Percentiles rank a stretch among this genome's conserved stretches.
phyloP scores from a whole-genome alignment of 2,888 invertebrate genomes.

The Elmis aenea region DNA sequence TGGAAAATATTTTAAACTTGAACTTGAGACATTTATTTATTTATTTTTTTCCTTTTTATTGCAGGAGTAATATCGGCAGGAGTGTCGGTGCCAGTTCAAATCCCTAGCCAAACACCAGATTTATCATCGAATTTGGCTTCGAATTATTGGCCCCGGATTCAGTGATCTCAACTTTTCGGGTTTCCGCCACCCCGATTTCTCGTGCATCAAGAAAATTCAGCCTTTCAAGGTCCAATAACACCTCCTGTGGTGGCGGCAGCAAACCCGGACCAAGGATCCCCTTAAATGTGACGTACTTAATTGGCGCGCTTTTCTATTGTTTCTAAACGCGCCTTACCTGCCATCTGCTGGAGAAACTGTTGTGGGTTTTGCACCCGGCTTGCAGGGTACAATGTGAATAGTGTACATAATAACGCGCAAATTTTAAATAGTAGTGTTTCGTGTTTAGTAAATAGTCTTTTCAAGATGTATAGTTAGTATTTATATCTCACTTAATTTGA shows the following conservation, averaged over 20 bases:
- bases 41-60: constrained; percentile 33
- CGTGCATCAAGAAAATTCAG: constrained; percentile 61
- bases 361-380: constrained; percentile 25
- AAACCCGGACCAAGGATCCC: constrained; percentile 40
- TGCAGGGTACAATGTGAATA: constrained; percentile 41
- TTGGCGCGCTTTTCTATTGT: no score
- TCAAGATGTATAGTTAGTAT: no score
- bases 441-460: constrained; percentile 18
- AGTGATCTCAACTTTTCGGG: constrained; percentile 90
- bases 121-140: constrained; percentile 61
- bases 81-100: constrained; percentile 88
- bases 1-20: constrained; percentile 18
- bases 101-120: constrained; percentile 79
- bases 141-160: constrained; percentile 88
- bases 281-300: constrained; percentile 16
- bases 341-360: no score
- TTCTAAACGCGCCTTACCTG: no score
- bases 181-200: constrained; percentile 72
- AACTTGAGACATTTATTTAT: constrained; percentile 28
- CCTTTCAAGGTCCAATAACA: constrained; percentile 54
- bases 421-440: constrained; percentile 20
- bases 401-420: constrained; percentile 29
- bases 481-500: no score
- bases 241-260: constrained; percentile 47
- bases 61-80: constrained; percentile 90